phyloP scores from a whole-genome alignment of 2,888 invertebrate genomes.

The Chaitophorus viminalis region DNA sequence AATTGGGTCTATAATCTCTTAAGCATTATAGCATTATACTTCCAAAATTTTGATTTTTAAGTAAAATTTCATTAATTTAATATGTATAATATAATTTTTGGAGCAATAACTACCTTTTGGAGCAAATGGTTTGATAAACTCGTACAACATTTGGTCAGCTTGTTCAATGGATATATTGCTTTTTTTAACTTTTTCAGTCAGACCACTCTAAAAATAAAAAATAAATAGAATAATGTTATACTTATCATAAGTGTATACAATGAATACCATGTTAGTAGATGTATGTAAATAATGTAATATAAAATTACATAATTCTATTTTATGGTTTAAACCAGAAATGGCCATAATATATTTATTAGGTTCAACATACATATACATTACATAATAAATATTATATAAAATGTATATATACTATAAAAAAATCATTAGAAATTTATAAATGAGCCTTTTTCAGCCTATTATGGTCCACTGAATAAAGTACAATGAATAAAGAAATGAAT shows the following conservation, averaged over 20 bases:
- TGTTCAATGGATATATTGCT: conserved; percentile 75
- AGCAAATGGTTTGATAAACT: conserved; percentile 75
- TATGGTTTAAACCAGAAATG: background rate
- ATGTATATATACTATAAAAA: no score
- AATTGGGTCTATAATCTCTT: no score
- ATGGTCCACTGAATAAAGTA: no score
- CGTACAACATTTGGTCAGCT: conserved; percentile 78
- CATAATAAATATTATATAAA: no score
- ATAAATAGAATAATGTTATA: conserved; percentile 35
- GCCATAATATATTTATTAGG: no score
- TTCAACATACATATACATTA: no score
- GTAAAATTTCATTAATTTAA: background rate
- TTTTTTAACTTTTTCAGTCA: conserved; percentile 77
- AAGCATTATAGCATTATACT: no score
- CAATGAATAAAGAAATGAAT: no score
- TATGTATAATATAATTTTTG: background rate
- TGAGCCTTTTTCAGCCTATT: no score
- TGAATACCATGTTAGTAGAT: background rate
- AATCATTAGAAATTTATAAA: no score
- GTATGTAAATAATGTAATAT: conserved; percentile 10
- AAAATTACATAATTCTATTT: background rate
- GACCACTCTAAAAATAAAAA: conserved; percentile 76
- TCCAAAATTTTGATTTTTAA: no score
- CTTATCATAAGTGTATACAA: conserved; percentile 24
- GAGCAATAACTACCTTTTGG: conserved; percentile 65